Base-by-base conservation (phyloP, 2,888 invertebrate species). In the Trichopria drosophilae region DNA sequence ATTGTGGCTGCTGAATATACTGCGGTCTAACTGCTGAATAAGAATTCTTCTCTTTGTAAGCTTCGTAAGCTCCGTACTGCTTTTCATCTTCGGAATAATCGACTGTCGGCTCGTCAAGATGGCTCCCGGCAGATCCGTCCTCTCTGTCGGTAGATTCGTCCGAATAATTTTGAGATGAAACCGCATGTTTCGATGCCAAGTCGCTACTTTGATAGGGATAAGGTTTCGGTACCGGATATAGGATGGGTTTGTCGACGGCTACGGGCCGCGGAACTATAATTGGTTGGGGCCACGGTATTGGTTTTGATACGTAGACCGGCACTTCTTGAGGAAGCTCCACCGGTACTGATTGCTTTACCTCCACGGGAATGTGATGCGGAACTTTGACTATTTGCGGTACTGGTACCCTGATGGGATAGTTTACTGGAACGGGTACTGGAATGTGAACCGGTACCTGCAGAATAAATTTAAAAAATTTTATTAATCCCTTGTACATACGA, bases 361-460 rank as follows among this genome's bases (percentile, higher is more conserved):
- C 68, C 23, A 70, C 56, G 10, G 75, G 74, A 52, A 74, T 69
- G 58, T 73, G 73, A 57, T 75, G 69, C 40, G 71, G 72, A 12
- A 75, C 71, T 71, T 73, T 72, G 65, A 75, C 73, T 62, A 75
- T 68, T 56, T 74, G 72, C 48, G 75, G 69, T 45, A 75, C 72
- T 31, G 72, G 75, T 51, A 74, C 52, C 10, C 74, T 64, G 45
- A 75, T 62, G 20, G 75, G 75, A 57, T 68, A 71, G 61, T 73
- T 68, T 26, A 75, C 75, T 9, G 75, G 74, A 40, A 75, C 75
- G 16, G 73, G 71, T 12, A 75, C 61, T 18, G 75, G 75, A 50
- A 74, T 68, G 47, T 72, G 74, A 55, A 72, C 68, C 9, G 75
- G 75, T 42, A 74, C 58, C 75, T 75, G 43, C 12, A 53, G 37